phyloP scores from a whole-genome alignment of 2,888 invertebrate genomes.

The Bruchidius siliquastri region DNA sequence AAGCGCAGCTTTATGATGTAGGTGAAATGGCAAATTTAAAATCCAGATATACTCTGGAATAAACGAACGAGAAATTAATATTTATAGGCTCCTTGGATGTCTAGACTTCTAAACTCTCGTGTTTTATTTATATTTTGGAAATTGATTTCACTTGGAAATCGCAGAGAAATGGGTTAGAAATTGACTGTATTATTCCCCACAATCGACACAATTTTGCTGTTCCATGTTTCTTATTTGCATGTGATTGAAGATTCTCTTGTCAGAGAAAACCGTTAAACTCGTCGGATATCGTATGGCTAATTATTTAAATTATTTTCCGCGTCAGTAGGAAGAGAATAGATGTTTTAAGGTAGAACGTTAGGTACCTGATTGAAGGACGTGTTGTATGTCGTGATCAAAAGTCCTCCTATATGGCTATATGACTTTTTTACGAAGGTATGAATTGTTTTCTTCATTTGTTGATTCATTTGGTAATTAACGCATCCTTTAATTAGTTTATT shows the following conservation, averaged over 20 bases:
- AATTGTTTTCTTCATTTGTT: too few relatives aligned
- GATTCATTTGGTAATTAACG: too few relatives aligned
- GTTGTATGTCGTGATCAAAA: too few relatives aligned
- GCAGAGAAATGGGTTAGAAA: conserved; percentile 18
- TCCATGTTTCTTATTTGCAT: not conserved
- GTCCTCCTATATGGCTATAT: too few relatives aligned
- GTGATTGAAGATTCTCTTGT: not conserved
- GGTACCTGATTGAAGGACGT: too few relatives aligned
- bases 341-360: too few relatives aligned
- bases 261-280: not conserved
- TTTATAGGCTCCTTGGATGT: conserved; percentile 3
- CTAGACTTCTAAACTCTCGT: conserved; percentile 6
- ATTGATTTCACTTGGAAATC: conserved; percentile 18
- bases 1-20: not conserved
- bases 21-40: not conserved
- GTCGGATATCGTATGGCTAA: not conserved
- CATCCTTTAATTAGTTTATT: too few relatives aligned
- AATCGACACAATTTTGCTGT: not conserved
- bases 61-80: conserved; percentile 1
- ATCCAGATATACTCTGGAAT: not conserved
- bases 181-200: conserved; percentile 1
- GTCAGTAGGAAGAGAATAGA: too few relatives aligned
- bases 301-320: too few relatives aligned
- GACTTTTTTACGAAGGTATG: too few relatives aligned
- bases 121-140: conserved; percentile 19